phyloP scores from a whole-genome alignment of 1,140 invertebrate species.

The Scaptomyza graminum region DNA sequence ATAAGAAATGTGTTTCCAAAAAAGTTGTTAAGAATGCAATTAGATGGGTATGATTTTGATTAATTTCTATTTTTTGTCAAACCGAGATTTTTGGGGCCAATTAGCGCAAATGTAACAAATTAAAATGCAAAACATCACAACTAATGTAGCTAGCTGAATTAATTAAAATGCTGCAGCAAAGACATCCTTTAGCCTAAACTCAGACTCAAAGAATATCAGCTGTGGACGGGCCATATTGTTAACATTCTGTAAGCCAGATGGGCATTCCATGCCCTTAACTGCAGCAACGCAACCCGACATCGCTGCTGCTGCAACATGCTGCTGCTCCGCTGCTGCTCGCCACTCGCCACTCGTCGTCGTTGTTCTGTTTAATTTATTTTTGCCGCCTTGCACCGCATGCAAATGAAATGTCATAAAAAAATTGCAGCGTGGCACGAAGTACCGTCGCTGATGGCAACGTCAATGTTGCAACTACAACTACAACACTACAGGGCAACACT shows the following conservation, averaged over 20 bases:
- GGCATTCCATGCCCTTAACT: neutral
- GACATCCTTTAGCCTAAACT: neutral
- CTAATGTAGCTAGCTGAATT: conserved; percentile 23
- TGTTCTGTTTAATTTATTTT: conserved; percentile 65
- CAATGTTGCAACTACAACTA: conserved; percentile 14
- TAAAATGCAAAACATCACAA: conserved; percentile 18
- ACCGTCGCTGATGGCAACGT: conserved; percentile 20
- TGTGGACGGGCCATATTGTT: conserved; percentile 24
- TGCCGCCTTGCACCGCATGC: conserved; percentile 41
- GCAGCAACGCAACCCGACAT: neutral
- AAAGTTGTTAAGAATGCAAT: neutral
- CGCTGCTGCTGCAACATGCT: neutral
- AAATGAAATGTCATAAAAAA: conserved; percentile 36
- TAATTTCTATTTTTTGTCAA: neutral
- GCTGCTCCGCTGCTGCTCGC: neutral
- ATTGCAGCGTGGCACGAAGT: conserved; percentile 24
- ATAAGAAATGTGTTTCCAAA: too few species aligned
- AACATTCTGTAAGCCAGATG: conserved; percentile 23
- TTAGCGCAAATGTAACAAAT: conserved; percentile 18
- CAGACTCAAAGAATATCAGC: conserved; percentile 21
- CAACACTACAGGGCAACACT: conserved; percentile 7
- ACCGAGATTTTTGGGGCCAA: neutral
- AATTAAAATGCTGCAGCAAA: conserved; percentile 19
- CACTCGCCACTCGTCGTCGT: conserved; percentile 12
- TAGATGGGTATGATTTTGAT: neutral